These are phyloP conservation scores for Malaclemys terrapin DNA, from an alignment of 2,113 vertebrate genomes.

Conservation along the genomic window DNA sequence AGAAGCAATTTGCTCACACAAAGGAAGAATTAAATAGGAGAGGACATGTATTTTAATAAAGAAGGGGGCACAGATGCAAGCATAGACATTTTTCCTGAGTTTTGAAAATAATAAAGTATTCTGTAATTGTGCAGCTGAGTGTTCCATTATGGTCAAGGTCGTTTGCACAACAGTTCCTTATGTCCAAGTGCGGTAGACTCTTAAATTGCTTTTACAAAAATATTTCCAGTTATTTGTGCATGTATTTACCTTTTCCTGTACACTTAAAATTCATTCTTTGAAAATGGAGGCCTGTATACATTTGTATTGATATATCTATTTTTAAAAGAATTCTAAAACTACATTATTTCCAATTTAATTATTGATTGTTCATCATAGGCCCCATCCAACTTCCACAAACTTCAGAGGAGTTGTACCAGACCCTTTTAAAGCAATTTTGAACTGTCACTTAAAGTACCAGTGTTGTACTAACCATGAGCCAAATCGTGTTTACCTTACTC, in stretches of 20 bases:
- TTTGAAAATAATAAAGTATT: background rate
- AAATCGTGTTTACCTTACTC: background rate
- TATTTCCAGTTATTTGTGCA: background rate
- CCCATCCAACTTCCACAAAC: background rate
- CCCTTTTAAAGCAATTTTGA: background rate
- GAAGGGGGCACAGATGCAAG: background rate
- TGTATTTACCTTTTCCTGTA: background rate
- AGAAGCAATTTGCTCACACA: background rate
- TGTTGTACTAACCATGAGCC: background rate
- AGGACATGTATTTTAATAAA: background rate
- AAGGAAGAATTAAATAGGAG: background rate
- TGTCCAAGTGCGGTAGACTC: background rate
- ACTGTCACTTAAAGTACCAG: background rate
- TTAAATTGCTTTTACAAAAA: background rate
- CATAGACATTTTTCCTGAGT: background rate
- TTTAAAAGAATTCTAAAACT: background rate
- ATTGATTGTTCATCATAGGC: background rate
- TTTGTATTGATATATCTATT: background rate
- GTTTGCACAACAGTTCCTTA: rapidly evolving
- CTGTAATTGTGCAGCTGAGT: background rate
- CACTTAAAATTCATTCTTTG: background rate
- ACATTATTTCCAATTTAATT: background rate
- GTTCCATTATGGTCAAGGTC: background rate
- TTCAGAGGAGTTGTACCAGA: background rate
- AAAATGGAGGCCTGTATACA: background rate